Percentiles rank a stretch among this genome's conserved stretches.
phyloP scores from a whole-genome alignment of 2,888 invertebrate species.

The Lycocerus yunnanus region DNA sequence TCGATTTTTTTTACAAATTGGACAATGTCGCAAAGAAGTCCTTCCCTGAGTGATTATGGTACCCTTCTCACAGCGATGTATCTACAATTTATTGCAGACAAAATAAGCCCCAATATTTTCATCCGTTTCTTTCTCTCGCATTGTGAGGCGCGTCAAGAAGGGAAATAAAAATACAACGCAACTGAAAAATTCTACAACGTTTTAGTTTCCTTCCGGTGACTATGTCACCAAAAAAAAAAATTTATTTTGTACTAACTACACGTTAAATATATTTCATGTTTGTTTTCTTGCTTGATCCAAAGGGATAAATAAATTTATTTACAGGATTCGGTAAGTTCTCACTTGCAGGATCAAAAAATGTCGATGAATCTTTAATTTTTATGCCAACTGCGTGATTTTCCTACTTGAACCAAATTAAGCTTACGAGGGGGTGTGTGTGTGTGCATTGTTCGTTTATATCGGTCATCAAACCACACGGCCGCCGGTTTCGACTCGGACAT shows the following conservation, averaged over 20 bases:
- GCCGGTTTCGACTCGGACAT: not conserved
- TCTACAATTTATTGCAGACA: conserved; percentile 23
- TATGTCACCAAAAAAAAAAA: conserved; percentile 27
- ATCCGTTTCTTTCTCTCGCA: conserved; percentile 19
- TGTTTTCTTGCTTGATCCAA: conserved; percentile 13
- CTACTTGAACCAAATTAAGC: not conserved
- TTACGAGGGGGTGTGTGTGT: no score
- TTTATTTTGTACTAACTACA: conserved; percentile 29
- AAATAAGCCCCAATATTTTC: conserved; percentile 17
- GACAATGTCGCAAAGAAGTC: conserved; percentile 5
- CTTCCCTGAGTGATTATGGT: conserved; percentile 23
- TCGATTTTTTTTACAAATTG: not conserved
- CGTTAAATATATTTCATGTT: conserved; percentile 30
- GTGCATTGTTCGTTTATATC: no score
- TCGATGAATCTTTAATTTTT: not conserved
- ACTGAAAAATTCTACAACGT: conserved; percentile 21
- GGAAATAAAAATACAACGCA: conserved; percentile 15
- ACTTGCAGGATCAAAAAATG: not conserved
- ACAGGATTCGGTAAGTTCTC: not conserved
- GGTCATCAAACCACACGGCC: not conserved
- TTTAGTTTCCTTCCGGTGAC: conserved; percentile 30
- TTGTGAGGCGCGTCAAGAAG: not conserved
- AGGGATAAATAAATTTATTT: not conserved
- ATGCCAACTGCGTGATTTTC: not conserved
- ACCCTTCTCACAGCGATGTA: conserved; percentile 18